Evolutionary conservation across 2,797 vertebrate genomes (phyloP).

Genomic region (Thaleichthys pacificus): DNA sequence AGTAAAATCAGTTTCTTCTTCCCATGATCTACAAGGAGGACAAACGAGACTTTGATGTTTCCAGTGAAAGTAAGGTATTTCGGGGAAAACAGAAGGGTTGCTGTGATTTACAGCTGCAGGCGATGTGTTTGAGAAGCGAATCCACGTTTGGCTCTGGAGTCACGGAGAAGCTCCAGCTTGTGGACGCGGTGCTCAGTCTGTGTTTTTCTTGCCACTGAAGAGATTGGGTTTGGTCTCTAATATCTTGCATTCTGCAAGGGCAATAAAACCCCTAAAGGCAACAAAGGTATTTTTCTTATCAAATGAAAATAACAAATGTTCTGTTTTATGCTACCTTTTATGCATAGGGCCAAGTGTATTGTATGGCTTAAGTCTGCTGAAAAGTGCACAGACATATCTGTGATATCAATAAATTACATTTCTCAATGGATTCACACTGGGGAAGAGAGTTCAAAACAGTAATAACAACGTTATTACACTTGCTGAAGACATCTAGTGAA

Average conservation of each 20-base stretch:
- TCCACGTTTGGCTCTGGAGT: background rate
- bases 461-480: too few relatives aligned
- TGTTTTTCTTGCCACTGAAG: background rate
- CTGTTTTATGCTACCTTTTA: too few relatives aligned
- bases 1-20: background rate
- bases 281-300: background rate
- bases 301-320: too few relatives aligned
- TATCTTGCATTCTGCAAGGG: background rate
- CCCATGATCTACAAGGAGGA: background rate
- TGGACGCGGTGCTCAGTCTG: background rate
- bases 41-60: background rate
- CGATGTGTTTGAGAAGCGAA: background rate
- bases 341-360: too few relatives aligned
- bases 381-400: too few relatives aligned
- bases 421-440: too few relatives aligned
- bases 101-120: slow-evolving; percentile 5
- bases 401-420: too few relatives aligned
- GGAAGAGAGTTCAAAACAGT: too few relatives aligned
- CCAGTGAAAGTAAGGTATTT: background rate
- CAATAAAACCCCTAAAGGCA: background rate
- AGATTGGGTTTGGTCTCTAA: background rate
- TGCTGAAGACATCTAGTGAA: too few relatives aligned
- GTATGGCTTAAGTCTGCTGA: too few relatives aligned
- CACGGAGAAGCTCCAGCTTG: background rate
- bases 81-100: background rate